Base-by-base conservation (phyloP, 2,888 invertebrate genomes). In the Conops quadrifasciatus region DNA sequence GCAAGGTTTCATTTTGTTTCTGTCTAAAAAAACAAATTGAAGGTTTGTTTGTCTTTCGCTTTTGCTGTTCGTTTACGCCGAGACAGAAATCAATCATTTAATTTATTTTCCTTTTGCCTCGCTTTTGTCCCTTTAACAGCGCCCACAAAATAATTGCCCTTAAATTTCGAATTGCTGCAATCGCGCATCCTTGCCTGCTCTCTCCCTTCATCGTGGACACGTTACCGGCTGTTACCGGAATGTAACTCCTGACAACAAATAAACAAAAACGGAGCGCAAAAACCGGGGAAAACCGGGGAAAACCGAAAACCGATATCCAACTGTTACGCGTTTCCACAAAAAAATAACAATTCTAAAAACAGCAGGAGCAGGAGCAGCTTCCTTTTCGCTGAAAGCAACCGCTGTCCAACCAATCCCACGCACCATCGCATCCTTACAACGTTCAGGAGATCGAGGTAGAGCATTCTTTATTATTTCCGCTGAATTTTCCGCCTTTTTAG, bases 1-100 rank as follows among this genome's bases (percentile, higher is more conserved):
- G 59, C 59, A n/a, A 49, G 56, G 28, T 66, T 24, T n/a, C 26
- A 49, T 26, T 51, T 51, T 53, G 65, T 51, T 26, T 51, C 26
- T 53, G 65, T 51, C 65, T 26, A 51, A 65, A n/a, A 66, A 51
- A 59, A 67, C 59, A 59, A 67, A 67, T 51, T 67, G 19, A 58
- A 36, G 58, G 26, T 58, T 58, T 58, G 16, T 58, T 15, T 58
- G 24, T 58, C 2, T 58, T 36, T 36, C 36, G 36, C 36, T 36
- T 9, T 36, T 9, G 36, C 9, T 36, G 36, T 36, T 36, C 36
- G 9, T 36, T 36, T 4, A 36, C 56, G 19, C 63, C 53, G 65
- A n/a, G 47, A 51, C 24, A 77, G 80, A 79, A 82, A 83, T 82
- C 82, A 82, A 83, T 82, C 82, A 82, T 81, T 82, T 82, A 83